These are phyloP conservation scores for Zaprionus taronus DNA, from an alignment of 1,140 invertebrate genomes.

Conservation along the genomic window DNA sequence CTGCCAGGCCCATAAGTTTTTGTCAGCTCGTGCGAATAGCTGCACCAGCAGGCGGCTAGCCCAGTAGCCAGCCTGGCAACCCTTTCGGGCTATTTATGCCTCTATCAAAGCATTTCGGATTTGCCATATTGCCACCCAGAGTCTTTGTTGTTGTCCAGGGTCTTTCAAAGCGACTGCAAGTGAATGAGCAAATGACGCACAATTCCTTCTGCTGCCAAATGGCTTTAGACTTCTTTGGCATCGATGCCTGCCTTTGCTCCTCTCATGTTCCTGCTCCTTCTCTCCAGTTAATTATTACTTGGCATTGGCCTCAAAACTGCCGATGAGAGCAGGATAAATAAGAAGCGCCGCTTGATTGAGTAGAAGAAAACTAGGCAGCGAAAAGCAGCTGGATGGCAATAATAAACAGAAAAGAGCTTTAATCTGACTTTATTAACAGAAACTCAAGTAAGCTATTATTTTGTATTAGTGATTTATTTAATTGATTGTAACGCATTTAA, in stretches of 20 bases:
- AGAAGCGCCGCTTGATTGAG: not conserved
- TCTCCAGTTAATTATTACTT: constrained; percentile 16
- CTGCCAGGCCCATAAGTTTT: constrained; percentile 47
- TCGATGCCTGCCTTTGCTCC: not conserved
- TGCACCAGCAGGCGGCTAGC: constrained; percentile 16
- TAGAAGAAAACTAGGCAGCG: not conserved
- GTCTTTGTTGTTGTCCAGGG: not conserved
- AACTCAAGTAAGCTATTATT: too few species aligned
- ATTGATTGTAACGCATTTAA: too few species aligned
- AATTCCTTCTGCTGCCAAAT: constrained; percentile 27
- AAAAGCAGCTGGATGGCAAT: not conserved
- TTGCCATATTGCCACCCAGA: constrained; percentile 36
- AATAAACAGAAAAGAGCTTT: not conserved
- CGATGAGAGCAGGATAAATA: not conserved
- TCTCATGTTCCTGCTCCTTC: not conserved
- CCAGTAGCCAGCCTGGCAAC: constrained; percentile 15
- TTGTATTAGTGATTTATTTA: too few species aligned
- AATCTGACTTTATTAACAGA: not conserved
- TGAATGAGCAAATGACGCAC: constrained; percentile 6
- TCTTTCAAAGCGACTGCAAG: constrained; percentile 5
- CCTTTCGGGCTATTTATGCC: constrained; percentile 60
- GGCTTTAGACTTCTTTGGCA: constrained; percentile 26
- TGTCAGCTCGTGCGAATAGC: constrained; percentile 51
- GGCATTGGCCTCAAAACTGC: constrained; percentile 1
- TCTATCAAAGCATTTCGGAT: constrained; percentile 34